These are phyloP conservation scores for Gonioctena quinquepunctata DNA, from an alignment of 1,140 invertebrate genomes.

Conservation along the genomic window DNA sequence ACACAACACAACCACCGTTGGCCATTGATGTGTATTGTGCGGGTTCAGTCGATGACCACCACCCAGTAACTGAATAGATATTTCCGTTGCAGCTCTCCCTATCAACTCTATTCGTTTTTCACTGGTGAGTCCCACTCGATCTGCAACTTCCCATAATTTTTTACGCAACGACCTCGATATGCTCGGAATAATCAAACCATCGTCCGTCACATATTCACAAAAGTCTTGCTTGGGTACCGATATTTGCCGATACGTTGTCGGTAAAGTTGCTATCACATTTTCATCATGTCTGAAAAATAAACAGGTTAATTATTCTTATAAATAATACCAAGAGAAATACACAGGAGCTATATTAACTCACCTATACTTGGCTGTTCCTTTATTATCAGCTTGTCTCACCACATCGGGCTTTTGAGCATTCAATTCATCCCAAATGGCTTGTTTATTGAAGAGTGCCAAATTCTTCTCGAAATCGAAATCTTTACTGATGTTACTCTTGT, in stretches of 20 bases:
- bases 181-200: conserved; percentile 78
- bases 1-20: conserved; percentile 76
- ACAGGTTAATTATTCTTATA: too few relatives aligned
- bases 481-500: conserved; percentile 59
- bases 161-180: conserved; percentile 69
- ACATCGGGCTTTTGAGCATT: conserved; percentile 73
- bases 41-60: conserved; percentile 75
- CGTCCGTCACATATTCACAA: conserved; percentile 79
- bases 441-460: conserved; percentile 88
- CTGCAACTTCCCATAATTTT: conserved; percentile 68
- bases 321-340: too few relatives aligned
- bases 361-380: conserved; percentile 48
- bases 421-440: conserved; percentile 76
- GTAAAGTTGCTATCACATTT: conserved; percentile 75
- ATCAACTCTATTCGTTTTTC: conserved; percentile 75
- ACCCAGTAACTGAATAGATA: conserved; percentile 76
- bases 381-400: conserved; percentile 53
- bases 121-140: conserved; percentile 67
- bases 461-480: conserved; percentile 96
- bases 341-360: conserved; percentile 22
- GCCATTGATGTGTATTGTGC: conserved; percentile 81
- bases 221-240: conserved; percentile 65
- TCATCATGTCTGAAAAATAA: conserved; percentile 72
- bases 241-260: conserved; percentile 72
- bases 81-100: conserved; percentile 76